Evolutionary conservation across 1,140 invertebrate species (phyloP).

Genomic region (Macrosteles quadrilineatus): DNA sequence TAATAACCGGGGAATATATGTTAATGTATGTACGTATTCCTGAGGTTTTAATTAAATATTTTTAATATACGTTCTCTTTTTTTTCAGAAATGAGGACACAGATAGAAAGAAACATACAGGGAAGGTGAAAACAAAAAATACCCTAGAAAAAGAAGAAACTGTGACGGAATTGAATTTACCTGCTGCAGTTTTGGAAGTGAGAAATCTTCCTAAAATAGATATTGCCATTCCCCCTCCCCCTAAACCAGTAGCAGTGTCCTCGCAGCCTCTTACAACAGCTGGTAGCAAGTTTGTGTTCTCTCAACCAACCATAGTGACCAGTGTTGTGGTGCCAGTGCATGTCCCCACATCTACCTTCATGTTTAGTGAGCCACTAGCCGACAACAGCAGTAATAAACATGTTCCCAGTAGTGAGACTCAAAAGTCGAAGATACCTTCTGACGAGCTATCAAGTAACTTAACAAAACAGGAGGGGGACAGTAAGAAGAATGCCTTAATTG

Average conservation of each 20-base stretch:
- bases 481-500: no score
- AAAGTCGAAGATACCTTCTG: neutral
- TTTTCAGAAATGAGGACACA: conserved; percentile 14
- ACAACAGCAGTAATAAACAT: conserved; percentile 38
- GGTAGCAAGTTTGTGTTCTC: conserved; percentile 12
- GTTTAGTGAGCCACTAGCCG: conserved; percentile 56
- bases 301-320: neutral
- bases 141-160: conserved; percentile 48
- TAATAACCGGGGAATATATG: no score
- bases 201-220: conserved; percentile 62
- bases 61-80: no score
- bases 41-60: no score
- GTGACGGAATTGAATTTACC: conserved; percentile 57
- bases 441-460: neutral
- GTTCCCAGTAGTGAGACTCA: neutral
- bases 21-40: no score
- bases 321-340: conserved; percentile 34
- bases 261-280: neutral
- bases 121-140: conserved; percentile 43
- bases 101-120: conserved; percentile 8
- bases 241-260: neutral
- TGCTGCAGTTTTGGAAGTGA: conserved; percentile 60
- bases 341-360: conserved; percentile 56
- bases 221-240: conserved; percentile 50
- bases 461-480: neutral